Percentiles rank a stretch among this genome's conserved stretches.
Conservation (phyloP, 2,113 vertebrate species). For the Sander vitreus region DNA sequence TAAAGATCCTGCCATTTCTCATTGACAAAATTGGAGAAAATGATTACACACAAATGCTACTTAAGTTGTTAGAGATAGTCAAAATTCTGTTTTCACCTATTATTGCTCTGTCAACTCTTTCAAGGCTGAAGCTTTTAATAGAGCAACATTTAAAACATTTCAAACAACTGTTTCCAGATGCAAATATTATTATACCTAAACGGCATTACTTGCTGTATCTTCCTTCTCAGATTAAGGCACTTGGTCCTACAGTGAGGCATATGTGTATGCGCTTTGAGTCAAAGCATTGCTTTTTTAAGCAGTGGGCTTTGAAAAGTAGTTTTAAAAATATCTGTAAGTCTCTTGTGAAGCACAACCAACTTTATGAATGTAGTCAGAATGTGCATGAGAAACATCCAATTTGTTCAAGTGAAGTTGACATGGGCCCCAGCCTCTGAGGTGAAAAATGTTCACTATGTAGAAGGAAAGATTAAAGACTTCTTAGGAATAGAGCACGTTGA, state of each 20-base stretch:
- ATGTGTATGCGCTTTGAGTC: slow-evolving; percentile 62
- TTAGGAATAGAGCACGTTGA: too few relatives aligned
- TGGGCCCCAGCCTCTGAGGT: too few relatives aligned
- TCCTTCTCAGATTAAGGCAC: slow-evolving; percentile 43
- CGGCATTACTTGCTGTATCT: slow-evolving; percentile 51
- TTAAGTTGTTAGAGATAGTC: slow-evolving; percentile 39
- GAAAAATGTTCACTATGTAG: too few relatives aligned
- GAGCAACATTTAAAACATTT: slow-evolving; percentile 27
- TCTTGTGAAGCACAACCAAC: too few relatives aligned
- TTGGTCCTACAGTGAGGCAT: slow-evolving; percentile 32
- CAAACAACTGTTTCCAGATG: slow-evolving; percentile 26
- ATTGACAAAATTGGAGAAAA: slow-evolving; percentile 7
- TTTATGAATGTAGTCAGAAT: too few relatives aligned
- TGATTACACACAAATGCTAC: slow-evolving; percentile 22
- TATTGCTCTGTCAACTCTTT: slow-evolving; percentile 23
- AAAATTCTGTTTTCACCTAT: slow-evolving; percentile 54
- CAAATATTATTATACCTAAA: slow-evolving; percentile 45
- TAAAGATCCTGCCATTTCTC: slow-evolving; percentile 20
- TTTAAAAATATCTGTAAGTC: background rate
- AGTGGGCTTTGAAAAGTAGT: slow-evolving; percentile 50
- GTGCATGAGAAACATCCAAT: too few relatives aligned
- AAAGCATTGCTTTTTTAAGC: slow-evolving; percentile 50
- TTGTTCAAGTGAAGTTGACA: too few relatives aligned
- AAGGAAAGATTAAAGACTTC: too few relatives aligned
- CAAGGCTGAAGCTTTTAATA: slow-evolving; percentile 25